Conservation (phyloP, 2,797 vertebrate species). For the Onychomys arenicola region DNA sequence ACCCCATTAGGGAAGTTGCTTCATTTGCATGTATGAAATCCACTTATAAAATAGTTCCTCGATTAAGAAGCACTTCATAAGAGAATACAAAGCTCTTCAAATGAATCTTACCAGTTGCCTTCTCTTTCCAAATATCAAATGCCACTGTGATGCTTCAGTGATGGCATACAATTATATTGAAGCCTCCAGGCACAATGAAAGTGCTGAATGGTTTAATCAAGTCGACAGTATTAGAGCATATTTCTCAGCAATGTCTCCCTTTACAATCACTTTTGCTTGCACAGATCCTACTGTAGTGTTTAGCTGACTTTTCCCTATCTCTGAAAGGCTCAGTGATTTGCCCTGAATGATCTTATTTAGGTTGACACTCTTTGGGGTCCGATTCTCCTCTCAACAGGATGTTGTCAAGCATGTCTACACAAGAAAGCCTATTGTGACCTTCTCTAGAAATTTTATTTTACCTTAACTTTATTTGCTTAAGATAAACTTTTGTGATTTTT, state of each 20-base stretch:
- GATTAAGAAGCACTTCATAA: slow-evolving; percentile 51
- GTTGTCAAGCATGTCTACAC: slow-evolving; percentile 22
- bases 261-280: slow-evolving; percentile 15
- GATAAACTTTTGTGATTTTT: slow-evolving; percentile 12
- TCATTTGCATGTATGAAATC: slow-evolving; percentile 8
- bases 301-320: slow-evolving; percentile 51
- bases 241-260: slow-evolving; percentile 53
- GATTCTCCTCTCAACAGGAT: background rate
- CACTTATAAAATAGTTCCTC: background rate
- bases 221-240: slow-evolving; percentile 42
- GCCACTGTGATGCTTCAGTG: slow-evolving; percentile 36
- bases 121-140: slow-evolving; percentile 53
- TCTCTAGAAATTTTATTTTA: slow-evolving; percentile 1
- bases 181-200: slow-evolving; percentile 57
- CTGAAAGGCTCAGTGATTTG: slow-evolving; percentile 59
- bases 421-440: background rate
- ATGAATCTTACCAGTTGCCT: slow-evolving; percentile 51
- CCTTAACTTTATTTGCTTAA: slow-evolving; percentile 1
- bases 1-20: background rate
- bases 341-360: slow-evolving; percentile 43
- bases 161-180: slow-evolving; percentile 55
- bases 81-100: slow-evolving; percentile 37
- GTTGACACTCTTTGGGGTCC: background rate
- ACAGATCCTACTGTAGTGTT: slow-evolving; percentile 45
- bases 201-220: slow-evolving; percentile 58